Conservation (phyloP, 1,140 invertebrate genomes). For the Diprion similis region DNA sequence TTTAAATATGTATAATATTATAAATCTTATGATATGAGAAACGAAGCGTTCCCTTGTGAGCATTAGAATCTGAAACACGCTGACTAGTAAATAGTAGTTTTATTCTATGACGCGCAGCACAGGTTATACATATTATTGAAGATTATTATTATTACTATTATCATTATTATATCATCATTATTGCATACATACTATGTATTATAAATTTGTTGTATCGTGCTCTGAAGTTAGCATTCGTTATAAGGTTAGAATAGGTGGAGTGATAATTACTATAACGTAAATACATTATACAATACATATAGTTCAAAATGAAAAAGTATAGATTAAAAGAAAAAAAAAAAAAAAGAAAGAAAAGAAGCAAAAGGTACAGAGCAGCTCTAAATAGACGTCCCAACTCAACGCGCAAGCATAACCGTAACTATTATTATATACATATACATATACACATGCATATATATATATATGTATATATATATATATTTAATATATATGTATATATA, state of each 20-base stretch:
- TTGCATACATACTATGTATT: constrained; percentile 32
- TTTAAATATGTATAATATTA: too few relatives aligned
- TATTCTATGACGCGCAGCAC: constrained; percentile 34
- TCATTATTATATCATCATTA: constrained; percentile 22
- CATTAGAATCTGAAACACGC: constrained; percentile 3
- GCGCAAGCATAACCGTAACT: background rate
- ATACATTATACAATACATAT: too few relatives aligned
- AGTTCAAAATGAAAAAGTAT: too few relatives aligned
- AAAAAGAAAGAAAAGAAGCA: too few relatives aligned
- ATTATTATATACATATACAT: background rate
- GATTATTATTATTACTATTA: constrained; percentile 28
- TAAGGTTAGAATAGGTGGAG: constrained; percentile 36
- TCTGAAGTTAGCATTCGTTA: constrained; percentile 34
- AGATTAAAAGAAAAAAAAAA: too few relatives aligned
- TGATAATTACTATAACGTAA: constrained; percentile 21
- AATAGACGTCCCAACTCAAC: constrained; percentile 3
- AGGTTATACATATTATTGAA: constrained; percentile 42
- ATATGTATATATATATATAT: too few relatives aligned
- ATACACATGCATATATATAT: too few relatives aligned
- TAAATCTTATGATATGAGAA: too few relatives aligned
- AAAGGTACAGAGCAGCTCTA: background rate
- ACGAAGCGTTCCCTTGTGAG: background rate
- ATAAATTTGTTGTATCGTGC: constrained; percentile 31
- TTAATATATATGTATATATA: too few relatives aligned
- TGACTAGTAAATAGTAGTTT: background rate